These are phyloP conservation scores for Electrophaes corylata DNA, from an alignment of 2,888 invertebrate genomes.

Conservation along the genomic window DNA sequence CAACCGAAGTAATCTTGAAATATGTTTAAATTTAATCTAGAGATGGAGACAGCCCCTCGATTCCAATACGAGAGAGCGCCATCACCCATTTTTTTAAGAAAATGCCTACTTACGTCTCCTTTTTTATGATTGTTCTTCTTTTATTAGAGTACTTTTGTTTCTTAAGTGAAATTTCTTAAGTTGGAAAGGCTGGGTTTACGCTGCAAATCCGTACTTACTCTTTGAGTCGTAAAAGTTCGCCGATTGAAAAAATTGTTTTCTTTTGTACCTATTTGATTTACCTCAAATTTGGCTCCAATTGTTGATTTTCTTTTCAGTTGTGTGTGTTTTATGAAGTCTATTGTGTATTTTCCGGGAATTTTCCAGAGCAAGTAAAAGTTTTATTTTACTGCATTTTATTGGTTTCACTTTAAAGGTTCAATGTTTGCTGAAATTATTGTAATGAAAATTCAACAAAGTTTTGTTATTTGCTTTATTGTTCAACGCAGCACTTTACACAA, in stretches of 20 bases:
- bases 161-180: constrained; percentile 81
- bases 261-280: constrained; percentile 44
- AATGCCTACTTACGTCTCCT: constrained; percentile 70
- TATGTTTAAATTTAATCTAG: constrained; percentile 33
- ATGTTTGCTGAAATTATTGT: background rate
- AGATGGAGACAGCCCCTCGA: constrained; percentile 31
- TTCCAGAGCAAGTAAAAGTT: background rate
- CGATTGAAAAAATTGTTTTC: constrained; percentile 76
- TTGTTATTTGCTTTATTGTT: background rate
- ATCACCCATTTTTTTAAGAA: constrained; percentile 55
- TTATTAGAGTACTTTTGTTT: constrained; percentile 83
- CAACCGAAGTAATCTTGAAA: constrained; percentile 25
- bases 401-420: background rate
- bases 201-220: constrained; percentile 80
- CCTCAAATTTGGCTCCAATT: constrained; percentile 30
- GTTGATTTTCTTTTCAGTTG: constrained; percentile 13
- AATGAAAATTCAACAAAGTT: background rate
- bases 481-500: too few species aligned
- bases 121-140: constrained; percentile 83
- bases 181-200: constrained; percentile 74
- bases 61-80: constrained; percentile 38
- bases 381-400: background rate
- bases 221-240: constrained; percentile 74
- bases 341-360: background rate
- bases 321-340: background rate